A percentile compares a stretch with the other conserved stretches of the same genome.
Evolutionary conservation across 1,140 invertebrate genomes (phyloP).

Genomic region (Cryptotermes secundus): DNA sequence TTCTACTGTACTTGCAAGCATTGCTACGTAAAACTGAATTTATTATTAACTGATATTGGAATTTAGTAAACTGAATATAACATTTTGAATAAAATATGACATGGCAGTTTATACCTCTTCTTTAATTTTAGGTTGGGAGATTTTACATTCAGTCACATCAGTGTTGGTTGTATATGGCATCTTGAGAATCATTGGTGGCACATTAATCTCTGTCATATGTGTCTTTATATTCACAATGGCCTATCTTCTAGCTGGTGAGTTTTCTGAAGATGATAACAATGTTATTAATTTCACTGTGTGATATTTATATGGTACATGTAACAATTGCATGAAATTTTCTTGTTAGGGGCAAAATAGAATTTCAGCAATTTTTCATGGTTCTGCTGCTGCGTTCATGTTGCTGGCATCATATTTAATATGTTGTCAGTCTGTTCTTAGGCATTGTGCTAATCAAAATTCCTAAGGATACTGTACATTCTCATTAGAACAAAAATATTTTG

Average conservation of each 20-base stretch:
- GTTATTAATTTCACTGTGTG: too few species aligned
- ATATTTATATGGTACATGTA: too few species aligned
- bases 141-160: constrained; percentile 26
- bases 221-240: constrained; percentile 30
- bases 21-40: neutral
- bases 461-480: too few species aligned
- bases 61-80: neutral
- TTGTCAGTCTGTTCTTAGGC: too few species aligned
- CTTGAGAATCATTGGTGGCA: constrained; percentile 24
- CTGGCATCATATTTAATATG: too few species aligned
- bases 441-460: too few species aligned
- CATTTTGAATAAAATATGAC: neutral
- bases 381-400: too few species aligned
- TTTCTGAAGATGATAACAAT: neutral
- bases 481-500: too few species aligned
- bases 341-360: too few species aligned
- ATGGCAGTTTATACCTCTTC: neutral
- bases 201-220: constrained; percentile 21
- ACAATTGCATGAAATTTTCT: too few species aligned
- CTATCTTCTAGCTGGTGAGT: constrained; percentile 31
- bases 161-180: constrained; percentile 28
- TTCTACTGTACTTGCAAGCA: too few species aligned
- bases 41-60: neutral
- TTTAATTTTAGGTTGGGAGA: constrained; percentile 27
- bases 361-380: too few species aligned